Conservation (phyloP, 2,888 invertebrate genomes). For the Penaeus monodon region DNA sequence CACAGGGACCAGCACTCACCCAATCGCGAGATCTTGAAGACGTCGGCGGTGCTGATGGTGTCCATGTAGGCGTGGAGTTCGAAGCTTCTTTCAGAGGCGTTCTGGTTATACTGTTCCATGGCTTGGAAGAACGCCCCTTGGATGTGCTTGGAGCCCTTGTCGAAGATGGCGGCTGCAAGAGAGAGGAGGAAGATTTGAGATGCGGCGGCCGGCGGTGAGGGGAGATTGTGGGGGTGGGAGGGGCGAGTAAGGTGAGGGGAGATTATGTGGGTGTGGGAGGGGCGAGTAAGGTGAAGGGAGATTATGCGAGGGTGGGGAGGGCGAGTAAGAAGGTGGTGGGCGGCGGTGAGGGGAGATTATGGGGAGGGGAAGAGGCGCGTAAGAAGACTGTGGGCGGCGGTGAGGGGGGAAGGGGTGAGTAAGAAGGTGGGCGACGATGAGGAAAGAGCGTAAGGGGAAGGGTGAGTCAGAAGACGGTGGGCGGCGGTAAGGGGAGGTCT, state of each 20-base stretch:
- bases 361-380: background rate
- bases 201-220: background rate
- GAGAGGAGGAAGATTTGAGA: background rate
- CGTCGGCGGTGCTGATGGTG: constrained; percentile 90
- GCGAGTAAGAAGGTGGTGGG: too few species aligned
- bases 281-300: background rate
- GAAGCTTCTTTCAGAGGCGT: constrained; percentile 22
- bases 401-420: too few species aligned
- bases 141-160: constrained; percentile 23
- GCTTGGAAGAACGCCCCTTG: constrained; percentile 51
- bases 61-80: constrained; percentile 57
- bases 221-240: background rate
- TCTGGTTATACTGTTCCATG: constrained; percentile 49
- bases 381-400: background rate
- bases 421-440: too few species aligned
- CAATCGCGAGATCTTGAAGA: constrained; percentile 89
- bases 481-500: background rate
- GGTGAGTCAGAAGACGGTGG: too few species aligned
- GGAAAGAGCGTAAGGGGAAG: too few species aligned
- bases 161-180: constrained; percentile 48
- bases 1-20: constrained; percentile 77
- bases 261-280: background rate
- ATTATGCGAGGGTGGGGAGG: background rate
- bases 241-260: background rate
- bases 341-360: background rate